Evolutionary conservation across 2,113 vertebrate genomes (phyloP).

Genomic region (Sitta europaea): DNA sequence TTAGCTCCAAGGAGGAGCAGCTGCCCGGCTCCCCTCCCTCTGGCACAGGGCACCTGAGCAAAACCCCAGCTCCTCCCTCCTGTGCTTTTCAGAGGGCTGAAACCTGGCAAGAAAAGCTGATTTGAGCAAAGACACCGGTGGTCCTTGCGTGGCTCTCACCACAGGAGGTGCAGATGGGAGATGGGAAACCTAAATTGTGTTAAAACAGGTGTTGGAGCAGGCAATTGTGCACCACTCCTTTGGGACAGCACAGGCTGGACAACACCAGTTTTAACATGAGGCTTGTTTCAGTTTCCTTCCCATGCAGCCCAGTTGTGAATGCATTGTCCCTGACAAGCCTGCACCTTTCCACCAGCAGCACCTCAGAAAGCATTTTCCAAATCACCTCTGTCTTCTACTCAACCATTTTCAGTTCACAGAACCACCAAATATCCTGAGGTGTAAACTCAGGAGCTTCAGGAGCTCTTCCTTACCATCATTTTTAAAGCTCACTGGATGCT

Average conservation of each 20-base stretch:
- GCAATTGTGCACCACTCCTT: not conserved
- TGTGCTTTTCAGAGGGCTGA: not conserved
- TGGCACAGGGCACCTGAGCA: not conserved
- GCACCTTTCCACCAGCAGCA: not conserved
- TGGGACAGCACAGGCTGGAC: not conserved
- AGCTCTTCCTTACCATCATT: not conserved
- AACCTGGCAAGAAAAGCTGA: not conserved
- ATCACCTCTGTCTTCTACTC: not conserved
- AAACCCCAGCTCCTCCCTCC: not conserved
- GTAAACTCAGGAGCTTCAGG: not conserved
- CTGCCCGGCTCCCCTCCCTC: not conserved
- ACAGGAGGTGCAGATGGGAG: not conserved
- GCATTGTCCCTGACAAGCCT: fast-evolving
- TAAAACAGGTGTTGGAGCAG: not conserved
- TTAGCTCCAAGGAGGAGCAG: not conserved
- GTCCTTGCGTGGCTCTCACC: not conserved
- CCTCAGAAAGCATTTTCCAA: not conserved
- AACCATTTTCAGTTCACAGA: not conserved
- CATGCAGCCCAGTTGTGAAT: fast-evolving
- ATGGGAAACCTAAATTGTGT: not conserved
- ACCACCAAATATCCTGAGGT: not conserved
- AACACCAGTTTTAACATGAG: not conserved
- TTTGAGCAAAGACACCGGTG: not conserved
- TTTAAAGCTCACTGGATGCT: not conserved
- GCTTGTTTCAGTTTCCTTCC: not conserved